phyloP scores from a whole-genome alignment of 2,797 vertebrate species.

The Myotis vivesi region DNA sequence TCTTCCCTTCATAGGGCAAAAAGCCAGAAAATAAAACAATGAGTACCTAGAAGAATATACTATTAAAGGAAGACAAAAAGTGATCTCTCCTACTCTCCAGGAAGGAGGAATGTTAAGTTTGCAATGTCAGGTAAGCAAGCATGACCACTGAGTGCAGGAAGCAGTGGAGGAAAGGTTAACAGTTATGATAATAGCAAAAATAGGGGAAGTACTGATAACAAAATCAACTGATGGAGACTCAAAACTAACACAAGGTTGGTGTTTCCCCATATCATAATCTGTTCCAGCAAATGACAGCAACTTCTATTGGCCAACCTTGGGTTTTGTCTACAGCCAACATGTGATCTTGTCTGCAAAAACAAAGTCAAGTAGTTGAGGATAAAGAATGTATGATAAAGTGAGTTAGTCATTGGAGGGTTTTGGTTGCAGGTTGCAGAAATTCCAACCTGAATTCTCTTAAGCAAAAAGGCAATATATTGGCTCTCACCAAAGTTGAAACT shows the following conservation, averaged over 20 bases:
- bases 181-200: background rate
- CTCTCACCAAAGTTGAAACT: background rate
- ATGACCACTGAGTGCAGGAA: background rate
- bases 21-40: background rate
- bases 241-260: background rate
- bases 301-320: background rate
- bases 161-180: background rate
- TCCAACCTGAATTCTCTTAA: background rate
- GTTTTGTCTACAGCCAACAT: background rate
- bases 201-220: background rate
- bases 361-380: background rate
- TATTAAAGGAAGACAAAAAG: background rate
- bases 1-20: background rate
- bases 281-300: background rate
- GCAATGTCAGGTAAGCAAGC: background rate
- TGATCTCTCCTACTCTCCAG: background rate
- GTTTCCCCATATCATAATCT: background rate
- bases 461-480: background rate
- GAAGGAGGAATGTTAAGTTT: background rate
- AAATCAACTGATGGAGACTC: background rate
- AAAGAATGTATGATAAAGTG: background rate
- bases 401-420: background rate
- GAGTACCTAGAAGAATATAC: background rate
- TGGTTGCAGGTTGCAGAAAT: background rate
- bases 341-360: background rate